These are phyloP conservation scores for Dichetophora obliterata DNA, from an alignment of 2,888 invertebrate species.

Conservation along the genomic window DNA sequence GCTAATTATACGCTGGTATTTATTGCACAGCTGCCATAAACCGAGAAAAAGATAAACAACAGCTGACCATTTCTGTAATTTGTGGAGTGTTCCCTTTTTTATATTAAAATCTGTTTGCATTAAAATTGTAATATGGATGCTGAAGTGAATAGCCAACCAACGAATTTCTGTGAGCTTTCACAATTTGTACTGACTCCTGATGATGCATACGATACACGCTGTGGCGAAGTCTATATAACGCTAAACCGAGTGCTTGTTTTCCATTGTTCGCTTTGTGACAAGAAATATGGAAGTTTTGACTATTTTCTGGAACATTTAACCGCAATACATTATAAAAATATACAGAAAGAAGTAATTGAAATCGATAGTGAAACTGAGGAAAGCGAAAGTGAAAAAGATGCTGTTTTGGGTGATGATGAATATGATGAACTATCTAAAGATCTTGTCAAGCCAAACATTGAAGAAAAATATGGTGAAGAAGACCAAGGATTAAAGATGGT, in stretches of 20 bases:
- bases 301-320: conserved; percentile 24
- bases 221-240: conserved; percentile 25
- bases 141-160: background rate
- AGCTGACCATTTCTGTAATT: too few relatives aligned
- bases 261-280: conserved; percentile 28
- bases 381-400: background rate
- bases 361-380: too few relatives aligned
- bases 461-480: conserved; percentile 66
- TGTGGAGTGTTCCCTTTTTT: too few relatives aligned
- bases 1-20: too few relatives aligned
- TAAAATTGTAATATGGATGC: background rate
- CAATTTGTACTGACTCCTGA: background rate
- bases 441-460: background rate
- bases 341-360: background rate
- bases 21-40: too few relatives aligned
- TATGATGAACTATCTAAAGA: background rate
- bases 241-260: conserved; percentile 3
- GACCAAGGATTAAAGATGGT: conserved; percentile 71
- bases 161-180: background rate
- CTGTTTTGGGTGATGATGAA: too few relatives aligned
- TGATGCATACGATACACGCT: conserved; percentile 20
- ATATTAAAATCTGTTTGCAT: too few relatives aligned
- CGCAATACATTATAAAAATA: background rate
- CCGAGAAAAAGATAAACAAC: too few relatives aligned
- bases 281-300: conserved; percentile 11